Evolutionary conservation across 2,113 vertebrate genomes (phyloP).

Genomic region (Rynchops niger): DNA sequence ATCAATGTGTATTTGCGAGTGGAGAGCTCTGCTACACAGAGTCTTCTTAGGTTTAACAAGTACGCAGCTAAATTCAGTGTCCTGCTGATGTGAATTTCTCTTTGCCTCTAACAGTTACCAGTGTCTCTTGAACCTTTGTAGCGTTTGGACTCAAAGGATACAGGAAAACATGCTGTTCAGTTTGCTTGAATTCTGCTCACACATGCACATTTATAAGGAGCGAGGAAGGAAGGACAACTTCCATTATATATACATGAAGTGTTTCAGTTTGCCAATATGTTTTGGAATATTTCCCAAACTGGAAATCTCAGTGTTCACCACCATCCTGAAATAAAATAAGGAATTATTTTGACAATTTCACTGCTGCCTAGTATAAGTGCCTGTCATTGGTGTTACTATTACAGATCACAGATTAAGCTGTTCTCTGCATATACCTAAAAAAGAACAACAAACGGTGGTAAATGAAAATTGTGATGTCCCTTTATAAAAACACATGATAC

Average conservation of each 20-base stretch:
- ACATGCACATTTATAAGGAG: background rate
- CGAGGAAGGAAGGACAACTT: slow-evolving; percentile 33
- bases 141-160: background rate
- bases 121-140: background rate
- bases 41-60: background rate
- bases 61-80: background rate
- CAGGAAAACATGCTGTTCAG: background rate
- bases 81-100: background rate
- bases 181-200: background rate
- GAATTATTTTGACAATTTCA: slow-evolving; percentile 57
- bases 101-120: background rate
- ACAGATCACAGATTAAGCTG: background rate
- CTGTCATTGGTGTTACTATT: slow-evolving; percentile 20
- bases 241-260: slow-evolving; percentile 8
- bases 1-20: background rate
- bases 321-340: slow-evolving; percentile 50
- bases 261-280: slow-evolving; percentile 38
- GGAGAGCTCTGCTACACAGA: background rate
- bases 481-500: background rate
- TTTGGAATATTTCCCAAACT: slow-evolving; percentile 51
- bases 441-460: background rate
- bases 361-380: slow-evolving; percentile 8
- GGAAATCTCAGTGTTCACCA: slow-evolving; percentile 44
- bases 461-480: background rate
- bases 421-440: background rate